Conservation (phyloP, 2,797 vertebrate genomes). For the Eurystomus glaucurus region DNA sequence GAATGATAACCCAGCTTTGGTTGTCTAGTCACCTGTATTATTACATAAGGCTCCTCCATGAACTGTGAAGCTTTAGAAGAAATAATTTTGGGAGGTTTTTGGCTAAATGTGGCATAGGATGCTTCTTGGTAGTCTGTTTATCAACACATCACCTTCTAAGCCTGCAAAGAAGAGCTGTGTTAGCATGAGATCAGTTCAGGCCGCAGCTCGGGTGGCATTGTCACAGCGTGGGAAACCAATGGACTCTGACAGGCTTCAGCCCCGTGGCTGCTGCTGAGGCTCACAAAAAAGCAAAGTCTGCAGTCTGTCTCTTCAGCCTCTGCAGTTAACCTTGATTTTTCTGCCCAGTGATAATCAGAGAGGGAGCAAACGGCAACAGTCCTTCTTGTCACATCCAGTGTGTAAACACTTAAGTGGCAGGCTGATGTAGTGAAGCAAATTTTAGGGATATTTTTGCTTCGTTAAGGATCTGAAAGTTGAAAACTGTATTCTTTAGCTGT, state of each 20-base stretch:
- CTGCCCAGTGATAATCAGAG: constrained; percentile 22
- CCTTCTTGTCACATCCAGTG: not conserved
- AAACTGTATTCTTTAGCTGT: not conserved
- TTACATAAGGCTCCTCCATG: not conserved
- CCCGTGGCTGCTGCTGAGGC: constrained; percentile 35
- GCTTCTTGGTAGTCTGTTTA: not conserved
- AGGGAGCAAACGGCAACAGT: constrained; percentile 12
- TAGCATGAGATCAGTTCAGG: constrained; percentile 33
- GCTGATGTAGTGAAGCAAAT: not conserved
- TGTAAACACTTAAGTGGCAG: not conserved
- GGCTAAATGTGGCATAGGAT: fast-evolving
- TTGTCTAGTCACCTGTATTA: not conserved
- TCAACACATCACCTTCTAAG: not conserved
- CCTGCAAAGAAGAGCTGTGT: constrained; percentile 49
- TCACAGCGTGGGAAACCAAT: constrained; percentile 43
- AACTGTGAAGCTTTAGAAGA: not conserved
- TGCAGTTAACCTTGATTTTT: constrained; percentile 64
- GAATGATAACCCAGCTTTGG: not conserved
- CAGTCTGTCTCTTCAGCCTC: constrained; percentile 62
- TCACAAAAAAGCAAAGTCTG: constrained; percentile 58
- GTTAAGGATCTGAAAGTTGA: not conserved
- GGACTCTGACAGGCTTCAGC: constrained; percentile 77
- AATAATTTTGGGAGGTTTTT: not conserved
- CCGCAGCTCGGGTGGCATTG: constrained; percentile 33
- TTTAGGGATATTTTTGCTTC: not conserved